Evolutionary conservation across 2,113 vertebrate genomes (phyloP).

Genomic region (Struthidea cinerea): DNA sequence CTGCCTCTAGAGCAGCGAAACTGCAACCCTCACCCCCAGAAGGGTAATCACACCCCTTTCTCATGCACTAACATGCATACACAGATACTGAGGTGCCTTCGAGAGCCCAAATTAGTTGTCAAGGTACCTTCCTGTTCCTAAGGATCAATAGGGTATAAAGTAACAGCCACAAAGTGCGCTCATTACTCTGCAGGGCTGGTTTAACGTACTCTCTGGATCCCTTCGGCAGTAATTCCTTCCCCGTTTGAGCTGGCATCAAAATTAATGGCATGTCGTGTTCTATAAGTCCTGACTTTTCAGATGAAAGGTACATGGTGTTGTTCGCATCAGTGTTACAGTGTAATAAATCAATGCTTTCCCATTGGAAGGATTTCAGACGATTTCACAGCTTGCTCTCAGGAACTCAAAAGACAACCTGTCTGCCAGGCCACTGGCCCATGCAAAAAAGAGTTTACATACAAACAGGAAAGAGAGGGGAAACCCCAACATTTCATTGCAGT

Average conservation of each 20-base stretch:
- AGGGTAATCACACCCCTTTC: neutral
- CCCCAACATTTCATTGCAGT: neutral
- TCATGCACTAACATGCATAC: neutral
- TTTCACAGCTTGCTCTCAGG: neutral
- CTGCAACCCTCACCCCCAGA: neutral
- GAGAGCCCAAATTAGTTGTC: neutral
- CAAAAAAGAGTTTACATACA: neutral
- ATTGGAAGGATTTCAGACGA: neutral
- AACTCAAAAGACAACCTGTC: neutral
- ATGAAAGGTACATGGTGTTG: constrained; percentile 59
- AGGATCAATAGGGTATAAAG: constrained; percentile 9
- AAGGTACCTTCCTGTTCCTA: neutral
- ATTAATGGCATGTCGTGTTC: constrained; percentile 60
- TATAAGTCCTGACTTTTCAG: constrained; percentile 45
- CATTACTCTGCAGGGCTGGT: constrained; percentile 30
- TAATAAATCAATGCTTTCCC: constrained; percentile 57
- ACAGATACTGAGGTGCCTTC: neutral
- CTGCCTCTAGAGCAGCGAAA: neutral
- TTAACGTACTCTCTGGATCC: constrained; percentile 32
- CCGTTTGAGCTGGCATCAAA: constrained; percentile 39
- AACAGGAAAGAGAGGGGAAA: neutral
- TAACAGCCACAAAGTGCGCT: neutral
- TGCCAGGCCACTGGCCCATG: neutral
- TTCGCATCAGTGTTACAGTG: constrained; percentile 7
- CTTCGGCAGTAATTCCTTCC: constrained; percentile 47